Evolutionary conservation across 2,797 vertebrate species (phyloP), one percentile per base, ranked within the genome.

Genomic region (Anguilla marmorata): DNA sequence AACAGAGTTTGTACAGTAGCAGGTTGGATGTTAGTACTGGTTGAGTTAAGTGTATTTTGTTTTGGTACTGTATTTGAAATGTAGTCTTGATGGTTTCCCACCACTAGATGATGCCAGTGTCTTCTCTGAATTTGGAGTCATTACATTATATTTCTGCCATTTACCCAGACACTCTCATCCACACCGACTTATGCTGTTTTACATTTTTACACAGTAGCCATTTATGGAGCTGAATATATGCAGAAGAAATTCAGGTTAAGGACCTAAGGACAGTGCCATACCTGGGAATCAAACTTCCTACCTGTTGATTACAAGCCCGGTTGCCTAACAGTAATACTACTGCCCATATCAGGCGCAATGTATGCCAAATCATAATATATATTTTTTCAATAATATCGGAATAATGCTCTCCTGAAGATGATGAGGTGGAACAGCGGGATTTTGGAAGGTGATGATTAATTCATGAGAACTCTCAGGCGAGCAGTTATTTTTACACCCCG

Each of bases 91-190:
- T 27, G 16, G 19, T 33, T 30, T 80, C 11, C 27, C 24, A 33
- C 84, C 87, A 80, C 84, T 58, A 88, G 87, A 85, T 72, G 50
- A 72, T 24, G 52, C 52, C 45, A 79, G 21, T 48, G 69, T 52
- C 30, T 72, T 85, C 19, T 60, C 16, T 52, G 30, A 74, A 37
- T 37, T 52, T 21, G 2, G 45, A 82, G 45, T 82, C 41, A 50
- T 69, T 9, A 69, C 63, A n/a, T 27, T 27, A 69, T n/a, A n/a
- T 27, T 11, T 9, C 63, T 27, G 63, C n/a, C n/a, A 24, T 27
- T n/a, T 27, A 69, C 24, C 19, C 56, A 58, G 56, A 63, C 4
- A 19, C n/a, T 27, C n/a, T 27, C 7, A n/a, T n/a, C 0, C 19
- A 27, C 24, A 69, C 63, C n/a, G n/a, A 24, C 5, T 69, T 63